Conservation (phyloP, 2,797 vertebrate species). For the Gambusia yucatana region DNA sequence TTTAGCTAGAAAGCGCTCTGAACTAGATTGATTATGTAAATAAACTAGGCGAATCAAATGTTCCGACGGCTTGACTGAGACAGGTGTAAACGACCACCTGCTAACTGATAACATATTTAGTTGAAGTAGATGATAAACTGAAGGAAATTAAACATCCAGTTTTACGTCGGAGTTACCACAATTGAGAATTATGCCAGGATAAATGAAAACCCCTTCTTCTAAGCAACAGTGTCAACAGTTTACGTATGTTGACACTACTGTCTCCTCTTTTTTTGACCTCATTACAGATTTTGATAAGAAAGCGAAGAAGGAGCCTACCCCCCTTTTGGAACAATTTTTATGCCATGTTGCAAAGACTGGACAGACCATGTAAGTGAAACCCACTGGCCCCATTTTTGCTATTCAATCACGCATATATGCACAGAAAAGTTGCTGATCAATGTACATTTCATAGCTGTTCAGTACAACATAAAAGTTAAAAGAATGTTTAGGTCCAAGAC, state of each 20-base stretch:
- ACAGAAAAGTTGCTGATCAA: neutral
- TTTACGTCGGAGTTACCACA: slow-evolving; percentile 4
- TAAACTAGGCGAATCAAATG: slow-evolving; percentile 17
- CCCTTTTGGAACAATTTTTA: slow-evolving; percentile 95
- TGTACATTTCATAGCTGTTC: neutral
- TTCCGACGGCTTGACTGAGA: neutral
- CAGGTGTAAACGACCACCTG: neutral
- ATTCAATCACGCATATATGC: neutral
- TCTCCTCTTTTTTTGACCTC: slow-evolving; percentile 4
- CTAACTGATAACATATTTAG: neutral
- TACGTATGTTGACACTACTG: neutral
- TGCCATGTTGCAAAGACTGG: slow-evolving; percentile 98
- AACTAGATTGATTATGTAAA: slow-evolving; percentile 45
- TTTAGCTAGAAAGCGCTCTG: slow-evolving; percentile 11
- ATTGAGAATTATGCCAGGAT: neutral
- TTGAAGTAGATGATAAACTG: neutral
- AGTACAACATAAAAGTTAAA: neutral
- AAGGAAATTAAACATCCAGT: neutral
- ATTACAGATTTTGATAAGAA: slow-evolving; percentile 96
- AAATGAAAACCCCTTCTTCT: slow-evolving; percentile 22
- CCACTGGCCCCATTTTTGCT: neutral
- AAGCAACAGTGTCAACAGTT: neutral
- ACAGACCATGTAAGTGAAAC: slow-evolving; percentile 93
- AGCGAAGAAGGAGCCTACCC: slow-evolving; percentile 91
- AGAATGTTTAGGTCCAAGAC: neutral